phyloP scores from a whole-genome alignment of 2,113 vertebrate genomes.

The Callospermophilus lateralis region DNA sequence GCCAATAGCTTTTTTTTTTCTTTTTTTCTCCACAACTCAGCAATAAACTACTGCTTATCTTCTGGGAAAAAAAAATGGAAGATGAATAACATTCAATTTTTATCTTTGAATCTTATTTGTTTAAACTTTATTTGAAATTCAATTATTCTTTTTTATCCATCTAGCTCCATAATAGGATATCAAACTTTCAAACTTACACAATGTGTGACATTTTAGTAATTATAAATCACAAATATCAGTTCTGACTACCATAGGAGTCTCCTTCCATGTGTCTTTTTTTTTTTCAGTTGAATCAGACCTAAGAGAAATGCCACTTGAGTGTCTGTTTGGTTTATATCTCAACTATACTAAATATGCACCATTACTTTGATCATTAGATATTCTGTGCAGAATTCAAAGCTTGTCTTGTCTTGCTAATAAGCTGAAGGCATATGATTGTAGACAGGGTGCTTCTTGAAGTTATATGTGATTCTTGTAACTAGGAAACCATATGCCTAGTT shows the following conservation, averaged over 20 bases:
- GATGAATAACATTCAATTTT: not conserved
- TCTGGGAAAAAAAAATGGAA: not conserved
- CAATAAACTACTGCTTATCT: not conserved
- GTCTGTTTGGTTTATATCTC: not conserved
- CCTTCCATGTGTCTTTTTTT: conserved; percentile 19
- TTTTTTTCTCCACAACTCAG: not conserved
- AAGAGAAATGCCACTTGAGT: not conserved
- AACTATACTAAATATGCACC: not conserved
- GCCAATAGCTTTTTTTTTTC: not conserved
- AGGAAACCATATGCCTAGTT: conserved; percentile 65
- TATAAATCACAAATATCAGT: not conserved
- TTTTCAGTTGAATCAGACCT: not conserved
- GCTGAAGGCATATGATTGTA: not conserved
- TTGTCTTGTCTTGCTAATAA: conserved; percentile 20
- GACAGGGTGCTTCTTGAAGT: conserved; percentile 7
- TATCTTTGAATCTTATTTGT: not conserved
- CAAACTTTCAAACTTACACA: not conserved
- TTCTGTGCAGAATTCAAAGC: not conserved
- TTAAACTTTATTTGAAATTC: conserved; percentile 13
- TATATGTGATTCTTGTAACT: conserved; percentile 64
- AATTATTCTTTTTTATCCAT: not conserved
- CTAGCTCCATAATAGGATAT: conserved; percentile 9
- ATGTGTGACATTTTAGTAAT: not conserved
- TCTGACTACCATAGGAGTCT: not conserved
- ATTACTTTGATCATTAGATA: conserved; percentile 46